Percentiles rank a stretch among this genome's conserved stretches.
Evolutionary conservation across 2,797 vertebrate genomes (phyloP).

Genomic region (Girardinus metallicus): DNA sequence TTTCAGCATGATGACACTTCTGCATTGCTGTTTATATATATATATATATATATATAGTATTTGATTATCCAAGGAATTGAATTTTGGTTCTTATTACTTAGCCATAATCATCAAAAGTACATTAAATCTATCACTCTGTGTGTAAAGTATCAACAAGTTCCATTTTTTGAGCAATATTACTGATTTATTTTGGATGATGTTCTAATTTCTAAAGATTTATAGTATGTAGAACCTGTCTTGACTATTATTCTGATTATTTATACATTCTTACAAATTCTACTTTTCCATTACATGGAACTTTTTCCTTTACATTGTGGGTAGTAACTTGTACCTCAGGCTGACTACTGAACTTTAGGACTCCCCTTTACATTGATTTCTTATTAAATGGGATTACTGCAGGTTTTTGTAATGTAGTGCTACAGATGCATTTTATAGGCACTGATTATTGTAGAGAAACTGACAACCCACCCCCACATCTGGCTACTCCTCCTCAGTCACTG

Average conservation of each 20-base stretch:
- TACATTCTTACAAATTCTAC: background rate
- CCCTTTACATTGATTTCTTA: background rate
- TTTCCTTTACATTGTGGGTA: background rate
- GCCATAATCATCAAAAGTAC: background rate
- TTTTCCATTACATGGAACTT: background rate
- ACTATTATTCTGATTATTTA: background rate
- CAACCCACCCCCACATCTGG: slow-evolving; percentile 3
- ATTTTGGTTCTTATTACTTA: background rate
- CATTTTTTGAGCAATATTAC: background rate
- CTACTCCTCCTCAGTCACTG: background rate
- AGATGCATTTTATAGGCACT: background rate
- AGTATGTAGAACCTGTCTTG: background rate
- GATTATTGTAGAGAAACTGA: background rate
- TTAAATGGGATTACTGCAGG: background rate
- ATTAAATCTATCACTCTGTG: background rate
- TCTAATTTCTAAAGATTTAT: background rate
- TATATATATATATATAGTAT: no score
- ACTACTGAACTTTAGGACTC: background rate
- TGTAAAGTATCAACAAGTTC: background rate
- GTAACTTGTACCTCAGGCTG: background rate
- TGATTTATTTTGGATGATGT: background rate
- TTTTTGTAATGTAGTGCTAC: background rate
- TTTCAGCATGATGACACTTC: background rate
- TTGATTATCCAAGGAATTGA: background rate
- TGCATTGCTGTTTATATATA: background rate